Conservation (phyloP, 2,888 invertebrate species). For the Boloria euphrosyne region DNA sequence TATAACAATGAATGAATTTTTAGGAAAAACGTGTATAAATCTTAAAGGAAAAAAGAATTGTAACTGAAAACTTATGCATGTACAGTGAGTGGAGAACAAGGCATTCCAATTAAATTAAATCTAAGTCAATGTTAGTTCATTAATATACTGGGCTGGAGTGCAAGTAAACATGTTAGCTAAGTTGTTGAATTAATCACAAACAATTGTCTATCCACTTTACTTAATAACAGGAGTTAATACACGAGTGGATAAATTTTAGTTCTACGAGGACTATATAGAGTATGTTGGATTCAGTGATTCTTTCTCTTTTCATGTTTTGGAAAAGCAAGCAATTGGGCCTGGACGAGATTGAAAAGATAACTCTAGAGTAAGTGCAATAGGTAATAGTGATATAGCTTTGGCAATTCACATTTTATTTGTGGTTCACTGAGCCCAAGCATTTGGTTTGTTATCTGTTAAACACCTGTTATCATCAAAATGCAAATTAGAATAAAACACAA, state of each 20-base stretch:
- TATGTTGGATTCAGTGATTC: slow-evolving; percentile 9
- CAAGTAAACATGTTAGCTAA: slow-evolving; percentile 2
- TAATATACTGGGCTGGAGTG: background rate
- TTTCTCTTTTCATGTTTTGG: slow-evolving; percentile 20
- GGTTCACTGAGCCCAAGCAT: too few relatives aligned
- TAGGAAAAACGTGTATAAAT: too few relatives aligned
- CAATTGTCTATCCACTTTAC: background rate
- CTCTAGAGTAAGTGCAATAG: slow-evolving; percentile 13
- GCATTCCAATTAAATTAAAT: slow-evolving; percentile 24
- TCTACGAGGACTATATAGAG: slow-evolving; percentile 8
- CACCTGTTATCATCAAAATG: too few relatives aligned
- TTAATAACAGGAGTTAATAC: background rate
- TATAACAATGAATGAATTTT: too few relatives aligned
- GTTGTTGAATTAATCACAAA: background rate
- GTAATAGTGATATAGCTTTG: background rate
- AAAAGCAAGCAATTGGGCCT: slow-evolving; percentile 7
- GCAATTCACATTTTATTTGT: too few relatives aligned
- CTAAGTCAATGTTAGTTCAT: slow-evolving; percentile 11
- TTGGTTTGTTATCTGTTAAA: too few relatives aligned
- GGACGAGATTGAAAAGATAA: slow-evolving; percentile 18
- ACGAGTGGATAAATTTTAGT: slow-evolving; percentile 2
- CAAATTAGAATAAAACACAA: too few relatives aligned
- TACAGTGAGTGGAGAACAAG: background rate
- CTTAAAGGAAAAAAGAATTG: slow-evolving; percentile 6
- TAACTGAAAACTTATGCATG: slow-evolving; percentile 15